Percentiles rank a stretch among this genome's conserved stretches.
phyloP scores from a whole-genome alignment of 1,140 invertebrate genomes.

The Propsilocerus akamusi region DNA sequence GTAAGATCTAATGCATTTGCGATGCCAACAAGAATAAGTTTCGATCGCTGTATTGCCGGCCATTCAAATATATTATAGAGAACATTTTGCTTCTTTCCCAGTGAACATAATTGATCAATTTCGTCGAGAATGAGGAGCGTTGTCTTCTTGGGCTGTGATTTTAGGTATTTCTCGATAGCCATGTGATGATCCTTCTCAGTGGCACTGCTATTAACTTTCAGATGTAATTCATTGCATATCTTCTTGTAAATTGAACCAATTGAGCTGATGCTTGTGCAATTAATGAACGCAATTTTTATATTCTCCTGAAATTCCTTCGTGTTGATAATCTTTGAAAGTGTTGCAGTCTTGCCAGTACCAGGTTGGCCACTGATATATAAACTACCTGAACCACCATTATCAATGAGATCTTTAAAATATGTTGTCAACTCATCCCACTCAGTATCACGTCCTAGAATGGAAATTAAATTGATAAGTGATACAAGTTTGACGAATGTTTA shows the following conservation, averaged over 20 bases:
- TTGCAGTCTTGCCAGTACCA: slow-evolving; percentile 87
- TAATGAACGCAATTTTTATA: slow-evolving; percentile 53
- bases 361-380: slow-evolving; percentile 90
- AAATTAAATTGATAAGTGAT: too few relatives aligned
- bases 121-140: slow-evolving; percentile 86
- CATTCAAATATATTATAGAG: slow-evolving; percentile 90
- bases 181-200: slow-evolving; percentile 37
- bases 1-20: slow-evolving; percentile 94
- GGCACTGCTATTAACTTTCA: slow-evolving; percentile 28
- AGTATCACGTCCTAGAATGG: slow-evolving; percentile 59
- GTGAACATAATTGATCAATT: slow-evolving; percentile 74
- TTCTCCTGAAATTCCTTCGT: slow-evolving; percentile 33
- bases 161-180: slow-evolving; percentile 46
- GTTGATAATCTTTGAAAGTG: slow-evolving; percentile 51
- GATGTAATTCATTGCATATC: slow-evolving; percentile 42
- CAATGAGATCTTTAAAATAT: slow-evolving; percentile 49
- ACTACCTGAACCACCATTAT: slow-evolving; percentile 48
- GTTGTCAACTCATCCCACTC: slow-evolving; percentile 48
- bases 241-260: slow-evolving; percentile 49
- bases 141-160: slow-evolving; percentile 39
- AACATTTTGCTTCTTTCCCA: slow-evolving; percentile 57
- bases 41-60: slow-evolving; percentile 49
- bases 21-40: slow-evolving; percentile 75
- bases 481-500: too few relatives aligned
- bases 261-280: slow-evolving; percentile 65